Base-by-base conservation (phyloP, 2,113 vertebrate species). In the Butorides virescens region DNA sequence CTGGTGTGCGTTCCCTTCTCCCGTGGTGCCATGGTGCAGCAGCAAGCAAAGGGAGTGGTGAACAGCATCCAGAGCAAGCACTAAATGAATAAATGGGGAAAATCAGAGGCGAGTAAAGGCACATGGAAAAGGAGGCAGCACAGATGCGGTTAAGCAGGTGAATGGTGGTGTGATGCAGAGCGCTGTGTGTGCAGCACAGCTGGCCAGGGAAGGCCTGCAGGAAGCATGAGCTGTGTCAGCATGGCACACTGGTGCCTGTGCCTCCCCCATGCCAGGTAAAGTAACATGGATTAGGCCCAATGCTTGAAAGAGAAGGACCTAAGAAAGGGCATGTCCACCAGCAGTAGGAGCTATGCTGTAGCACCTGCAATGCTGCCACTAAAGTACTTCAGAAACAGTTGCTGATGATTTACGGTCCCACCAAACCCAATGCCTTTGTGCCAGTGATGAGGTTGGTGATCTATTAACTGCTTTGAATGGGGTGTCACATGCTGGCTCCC, bases 141-240 rank as follows among this genome's bases (percentile, higher is more conserved):
- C 65, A 74, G 59, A 9, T 34, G 16, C 32, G n/a, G n/a, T 59
- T 37, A 32, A 50, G 42, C 22, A 78, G 37, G 25, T 63, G 78
- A 52, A 32, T 16, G 11, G 70, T 17, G 52, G 29, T 58, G 61
- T 22, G 53, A 36, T 23, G 61, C 66, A 30, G 30, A 52, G 36
- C 0, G 0, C 34, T 30, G 55, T 47, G 44, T 55, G 55, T 47
- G 49, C 50, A 34, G 39, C 26, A 52, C 4, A 2, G 1, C 42
- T 59, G 81, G 65, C 16, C 36, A 39, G n/a, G 26, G n/a, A 78
- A 71, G 47, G 22, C 78, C n/a, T 53, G 34, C 44, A 37, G 39
- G 39, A 62, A 76, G 34, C 30, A 68, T 0, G 3, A 32, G 26
- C 3, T 42, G 13, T 58, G 55, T 30, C 46, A 68, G 34, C 29